Evolutionary conservation across 2,888 invertebrate species (phyloP), one percentile per base, ranked within the genome.

Genomic region (Zaprionus obscuricornis): DNA sequence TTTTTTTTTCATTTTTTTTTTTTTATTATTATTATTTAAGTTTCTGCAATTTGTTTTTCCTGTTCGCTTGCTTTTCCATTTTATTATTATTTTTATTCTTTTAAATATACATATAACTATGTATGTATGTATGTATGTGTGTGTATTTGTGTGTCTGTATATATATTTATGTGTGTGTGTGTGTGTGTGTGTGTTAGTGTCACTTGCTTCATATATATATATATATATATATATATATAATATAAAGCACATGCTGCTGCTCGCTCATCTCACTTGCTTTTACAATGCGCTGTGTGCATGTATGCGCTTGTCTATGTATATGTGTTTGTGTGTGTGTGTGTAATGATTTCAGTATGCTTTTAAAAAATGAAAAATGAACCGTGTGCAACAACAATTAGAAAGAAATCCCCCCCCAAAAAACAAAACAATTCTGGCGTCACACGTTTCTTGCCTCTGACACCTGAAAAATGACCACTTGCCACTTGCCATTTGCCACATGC

Each of bases 101-200:
- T 54, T 50, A 52, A 49, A 55, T 60, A 56, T 69, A 71, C 66
- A 69, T 65, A 62, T 8, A 34, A 50, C 13, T 50, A 59, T 71
- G 51, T 66, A 66, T 56, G 24, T 11, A 26, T 27, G 22, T 22
- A 40, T 22, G 8, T 14, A 18, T 36, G 8, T 37, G 2, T 18
- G n/a, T n/a, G 29, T 56, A 37, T 10, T 11, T 22, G 27, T 47
- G 37, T 42, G 24, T 40, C 3, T 27, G 29, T 46, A 10, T 51
- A 24, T 18, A 18, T 39, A 7, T 27, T 2, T 39, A 22, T 22
- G 10, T 24, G 27, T 47, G 13, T 26, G 29, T 47, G 8, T 56
- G 36, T 45, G 49, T 33, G 24, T 40, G 11, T 11, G n/a, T n/a
- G n/a, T n/a, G n/a, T n/a, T n/a, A n/a, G n/a, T n/a, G n/a, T n/a